These are phyloP conservation scores for Willisornis vidua DNA, from an alignment of 2,113 vertebrate species.

Conservation along the genomic window DNA sequence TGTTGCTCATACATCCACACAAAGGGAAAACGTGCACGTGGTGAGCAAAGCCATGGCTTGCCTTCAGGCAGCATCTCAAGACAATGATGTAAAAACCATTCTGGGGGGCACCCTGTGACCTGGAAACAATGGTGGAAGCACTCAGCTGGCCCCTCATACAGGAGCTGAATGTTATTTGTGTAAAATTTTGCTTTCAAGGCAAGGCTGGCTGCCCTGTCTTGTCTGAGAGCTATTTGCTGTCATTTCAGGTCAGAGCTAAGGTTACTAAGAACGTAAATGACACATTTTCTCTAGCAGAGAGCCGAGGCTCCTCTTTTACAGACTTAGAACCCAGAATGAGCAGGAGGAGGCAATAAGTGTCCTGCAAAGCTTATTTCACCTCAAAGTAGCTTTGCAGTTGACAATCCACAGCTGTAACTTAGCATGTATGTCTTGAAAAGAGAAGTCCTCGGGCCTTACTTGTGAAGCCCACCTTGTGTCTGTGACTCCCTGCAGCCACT, in stretches of 20 bases:
- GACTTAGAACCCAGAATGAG: not conserved
- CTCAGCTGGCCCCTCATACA: not conserved
- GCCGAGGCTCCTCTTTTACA: not conserved
- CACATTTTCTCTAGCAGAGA: not conserved
- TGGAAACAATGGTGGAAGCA: not conserved
- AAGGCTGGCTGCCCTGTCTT: not conserved
- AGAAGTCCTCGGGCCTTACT: accelerated
- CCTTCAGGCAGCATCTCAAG: not conserved
- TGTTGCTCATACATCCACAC: not conserved
- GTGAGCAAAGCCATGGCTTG: not conserved
- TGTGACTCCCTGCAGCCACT: accelerated
- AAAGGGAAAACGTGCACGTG: not conserved
- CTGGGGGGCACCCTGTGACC: not conserved
- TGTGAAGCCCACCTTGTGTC: accelerated
- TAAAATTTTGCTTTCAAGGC: not conserved
- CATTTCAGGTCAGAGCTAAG: not conserved
- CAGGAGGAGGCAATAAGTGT: not conserved
- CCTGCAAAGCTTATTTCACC: not conserved
- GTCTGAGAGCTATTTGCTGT: not conserved
- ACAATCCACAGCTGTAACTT: not conserved
- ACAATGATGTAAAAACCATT: not conserved
- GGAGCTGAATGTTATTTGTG: not conserved
- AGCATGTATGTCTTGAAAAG: accelerated
- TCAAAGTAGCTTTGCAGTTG: not conserved
- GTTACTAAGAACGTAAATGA: not conserved